These are phyloP conservation scores for Emys orbicularis DNA, from an alignment of 2,797 vertebrate genomes.

Conservation along the genomic window DNA sequence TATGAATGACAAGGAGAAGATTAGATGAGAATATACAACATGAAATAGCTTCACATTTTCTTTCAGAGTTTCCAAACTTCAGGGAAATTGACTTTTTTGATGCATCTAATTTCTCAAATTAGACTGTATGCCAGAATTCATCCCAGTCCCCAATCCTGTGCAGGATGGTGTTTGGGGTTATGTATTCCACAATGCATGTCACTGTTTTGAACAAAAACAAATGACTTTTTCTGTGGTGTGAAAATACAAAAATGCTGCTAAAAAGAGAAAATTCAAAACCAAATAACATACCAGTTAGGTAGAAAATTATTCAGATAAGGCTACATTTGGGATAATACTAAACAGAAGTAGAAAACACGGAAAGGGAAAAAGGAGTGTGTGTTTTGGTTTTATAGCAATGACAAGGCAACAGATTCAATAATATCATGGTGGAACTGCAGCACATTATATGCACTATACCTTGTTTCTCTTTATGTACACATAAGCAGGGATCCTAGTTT, in stretches of 20 bases:
- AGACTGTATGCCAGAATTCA: fast-evolving
- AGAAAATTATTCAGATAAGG: neutral
- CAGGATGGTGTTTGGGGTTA: neutral
- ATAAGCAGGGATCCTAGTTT: neutral
- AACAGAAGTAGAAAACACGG: neutral
- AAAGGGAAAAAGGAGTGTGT: neutral
- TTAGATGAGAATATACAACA: neutral
- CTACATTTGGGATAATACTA: neutral
- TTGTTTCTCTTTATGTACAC: neutral
- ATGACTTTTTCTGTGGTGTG: neutral
- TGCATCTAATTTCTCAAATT: neutral
- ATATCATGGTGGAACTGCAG: neutral
- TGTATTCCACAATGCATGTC: fast-evolving
- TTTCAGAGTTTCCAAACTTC: neutral
- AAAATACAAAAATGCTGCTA: neutral
- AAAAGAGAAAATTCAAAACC: neutral
- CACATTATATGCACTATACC: neutral
- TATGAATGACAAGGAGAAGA: neutral
- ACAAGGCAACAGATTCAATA: neutral
- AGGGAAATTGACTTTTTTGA: fast-evolving
- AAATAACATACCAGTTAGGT: neutral
- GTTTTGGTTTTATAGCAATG: fast-evolving
- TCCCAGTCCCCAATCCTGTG: neutral
- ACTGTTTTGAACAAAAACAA: neutral
- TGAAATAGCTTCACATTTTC: neutral